Evolutionary conservation across 2,888 invertebrate species (phyloP).

Genomic region (Frankliniella fusca): DNA sequence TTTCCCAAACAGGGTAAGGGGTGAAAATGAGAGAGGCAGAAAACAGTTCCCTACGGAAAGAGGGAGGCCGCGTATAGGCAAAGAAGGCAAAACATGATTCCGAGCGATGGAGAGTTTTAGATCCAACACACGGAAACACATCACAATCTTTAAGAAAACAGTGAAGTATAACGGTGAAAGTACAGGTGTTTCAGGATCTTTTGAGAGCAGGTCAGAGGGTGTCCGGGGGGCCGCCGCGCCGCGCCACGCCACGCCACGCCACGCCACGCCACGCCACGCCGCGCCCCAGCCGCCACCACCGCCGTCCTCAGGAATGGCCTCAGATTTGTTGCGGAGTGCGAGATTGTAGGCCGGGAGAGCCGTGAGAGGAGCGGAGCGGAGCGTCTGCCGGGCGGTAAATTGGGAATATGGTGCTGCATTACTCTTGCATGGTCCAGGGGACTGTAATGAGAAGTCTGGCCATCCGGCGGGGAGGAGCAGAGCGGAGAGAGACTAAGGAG

Average conservation of each 20-base stretch:
- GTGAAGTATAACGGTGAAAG: too few relatives aligned
- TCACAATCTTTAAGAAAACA: too few relatives aligned
- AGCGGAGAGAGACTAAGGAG: background rate
- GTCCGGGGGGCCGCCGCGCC: background rate
- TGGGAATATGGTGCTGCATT: constrained; percentile 19
- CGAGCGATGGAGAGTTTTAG: too few relatives aligned
- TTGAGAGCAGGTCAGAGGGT: too few relatives aligned
- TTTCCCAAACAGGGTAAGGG: too few relatives aligned
- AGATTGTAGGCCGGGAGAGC: background rate
- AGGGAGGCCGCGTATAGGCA: too few relatives aligned
- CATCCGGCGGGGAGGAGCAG: background rate
- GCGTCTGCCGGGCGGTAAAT: background rate
- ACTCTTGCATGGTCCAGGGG: constrained; percentile 23
- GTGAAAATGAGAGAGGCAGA: too few relatives aligned
- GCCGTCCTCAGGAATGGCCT: background rate
- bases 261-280: too few relatives aligned
- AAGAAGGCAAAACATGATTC: too few relatives aligned
- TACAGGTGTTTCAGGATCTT: too few relatives aligned
- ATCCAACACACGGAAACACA: too few relatives aligned
- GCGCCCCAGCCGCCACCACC: background rate
- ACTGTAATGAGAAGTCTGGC: constrained; percentile 2
- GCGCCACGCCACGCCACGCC: background rate
- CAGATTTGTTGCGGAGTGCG: constrained; percentile 1
- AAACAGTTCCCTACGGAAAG: too few relatives aligned
- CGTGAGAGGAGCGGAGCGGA: background rate